Evolutionary conservation across 1,140 invertebrate genomes (phyloP).

Genomic region (Mizuhopecten yessoensis): DNA sequence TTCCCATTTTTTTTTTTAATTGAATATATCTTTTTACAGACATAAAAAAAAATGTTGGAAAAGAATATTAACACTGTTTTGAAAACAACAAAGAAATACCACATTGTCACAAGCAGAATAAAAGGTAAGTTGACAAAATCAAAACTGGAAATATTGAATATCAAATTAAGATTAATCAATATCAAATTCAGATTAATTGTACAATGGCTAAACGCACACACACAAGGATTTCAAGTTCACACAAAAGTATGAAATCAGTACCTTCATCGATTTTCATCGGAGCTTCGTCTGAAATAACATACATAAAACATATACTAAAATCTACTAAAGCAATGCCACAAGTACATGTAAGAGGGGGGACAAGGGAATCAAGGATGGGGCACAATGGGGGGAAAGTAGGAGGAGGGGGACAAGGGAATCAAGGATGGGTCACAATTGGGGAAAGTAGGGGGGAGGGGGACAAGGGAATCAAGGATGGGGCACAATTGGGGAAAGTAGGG

Average conservation of each 20-base stretch:
- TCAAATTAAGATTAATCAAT: background rate
- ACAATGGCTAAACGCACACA: conserved; percentile 34
- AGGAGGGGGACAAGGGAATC: background rate
- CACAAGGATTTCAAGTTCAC: conserved; percentile 12
- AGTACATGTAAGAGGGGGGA: background rate
- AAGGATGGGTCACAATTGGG: background rate
- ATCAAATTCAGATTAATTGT: background rate
- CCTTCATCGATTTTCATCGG: conserved; percentile 12
- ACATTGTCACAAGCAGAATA: background rate
- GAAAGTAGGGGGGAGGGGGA: background rate
- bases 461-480: background rate
- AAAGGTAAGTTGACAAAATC: background rate
- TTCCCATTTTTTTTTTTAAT: too few relatives aligned
- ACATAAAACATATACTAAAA: conserved; percentile 26
- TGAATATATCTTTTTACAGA: too few relatives aligned
- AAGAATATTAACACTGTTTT: background rate
- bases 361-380: background rate
- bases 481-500: background rate
- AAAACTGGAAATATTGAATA: conserved; percentile 2
- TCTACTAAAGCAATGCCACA: background rate
- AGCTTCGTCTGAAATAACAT: conserved; percentile 5
- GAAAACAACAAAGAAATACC: background rate
- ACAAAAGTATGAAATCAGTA: conserved; percentile 20
- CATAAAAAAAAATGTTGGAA: too few relatives aligned
- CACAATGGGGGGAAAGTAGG: background rate